Evolutionary conservation across 2,113 vertebrate genomes (phyloP), one percentile per base, ranked within the genome.

Genomic region (Psophia crepitans): DNA sequence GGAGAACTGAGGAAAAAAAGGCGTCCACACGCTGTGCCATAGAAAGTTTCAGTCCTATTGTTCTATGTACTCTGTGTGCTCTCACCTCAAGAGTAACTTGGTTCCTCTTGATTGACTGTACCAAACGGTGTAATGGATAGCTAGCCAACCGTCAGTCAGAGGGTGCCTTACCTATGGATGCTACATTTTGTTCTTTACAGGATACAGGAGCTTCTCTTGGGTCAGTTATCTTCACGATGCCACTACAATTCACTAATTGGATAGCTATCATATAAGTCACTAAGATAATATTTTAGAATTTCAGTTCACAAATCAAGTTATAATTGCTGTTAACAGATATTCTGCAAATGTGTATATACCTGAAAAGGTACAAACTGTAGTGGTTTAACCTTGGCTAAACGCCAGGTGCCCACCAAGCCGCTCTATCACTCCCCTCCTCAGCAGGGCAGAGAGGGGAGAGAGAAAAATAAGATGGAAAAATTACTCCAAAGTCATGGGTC

Each of bases 1-100:
- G 44, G 32, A 86, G 51, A 70, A 60, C 53, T 49, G 14, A 15
- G 43, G 13, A 15, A 6, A 1, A 60, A 88, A 88, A 85, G 16
- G 12, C 3, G 7, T 53, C 21, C 33, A 46, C 44, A 26, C 0
- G 2, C 32, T 3, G 1, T 5, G 1, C 39, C 65, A 39, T 7
- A 68, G 39, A 11, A 84, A 51, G 33, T 82, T 90, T 83, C 46
- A 30, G 65, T 44, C 33, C 90, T 80, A 20, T 6, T 12, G 17
- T 56, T 70, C 35, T 78, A 6, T 46, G 66, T 32, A 54, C 8
- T 60, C 46, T 61, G 11, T 75, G 28, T 70, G 43, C 54, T 75
- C 20, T 49, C 71, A 48, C 41, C 22, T 89, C 33, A 69, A 56
- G 63, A 84, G n/a, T 69, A 74, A 63, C 20, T 78, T 21, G 21